Evolutionary conservation across 1,140 invertebrate genomes (phyloP).

Genomic region (Bilobella aurantiaca): DNA sequence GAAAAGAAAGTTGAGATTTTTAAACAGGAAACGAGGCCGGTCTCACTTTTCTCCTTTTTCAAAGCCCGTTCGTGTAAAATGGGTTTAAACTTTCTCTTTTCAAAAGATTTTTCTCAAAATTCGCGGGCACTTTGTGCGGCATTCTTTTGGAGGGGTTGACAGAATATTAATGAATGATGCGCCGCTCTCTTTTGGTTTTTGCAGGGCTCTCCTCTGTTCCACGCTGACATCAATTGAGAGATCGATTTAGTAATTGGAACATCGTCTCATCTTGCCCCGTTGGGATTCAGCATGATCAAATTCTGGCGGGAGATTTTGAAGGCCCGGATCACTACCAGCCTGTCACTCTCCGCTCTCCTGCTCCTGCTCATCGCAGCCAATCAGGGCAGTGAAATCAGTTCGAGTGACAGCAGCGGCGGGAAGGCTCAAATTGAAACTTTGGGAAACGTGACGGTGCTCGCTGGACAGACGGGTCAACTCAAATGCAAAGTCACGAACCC

Average conservation of each 20-base stretch:
- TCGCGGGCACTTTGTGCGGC: too few species aligned
- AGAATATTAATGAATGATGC: too few species aligned
- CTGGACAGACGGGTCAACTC: slow-evolving; percentile 32
- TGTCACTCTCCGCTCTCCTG: slow-evolving; percentile 11
- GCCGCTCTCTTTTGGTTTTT: not conserved
- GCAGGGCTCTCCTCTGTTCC: not conserved
- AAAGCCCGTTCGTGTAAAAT: too few species aligned
- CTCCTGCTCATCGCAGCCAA: slow-evolving; percentile 24
- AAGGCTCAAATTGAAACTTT: slow-evolving; percentile 26
- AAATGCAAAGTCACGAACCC: slow-evolving; percentile 30
- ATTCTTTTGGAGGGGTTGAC: too few species aligned
- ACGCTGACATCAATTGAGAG: not conserved
- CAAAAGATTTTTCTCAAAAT: too few species aligned
- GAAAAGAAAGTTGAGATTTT: too few species aligned
- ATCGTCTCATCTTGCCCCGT: too few species aligned
- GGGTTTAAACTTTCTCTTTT: not conserved
- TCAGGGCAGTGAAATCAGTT: slow-evolving; percentile 27
- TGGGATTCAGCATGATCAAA: not conserved
- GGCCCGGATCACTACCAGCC: not conserved
- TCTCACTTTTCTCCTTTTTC: too few species aligned
- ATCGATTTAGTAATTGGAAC: not conserved
- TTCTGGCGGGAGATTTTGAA: not conserved
- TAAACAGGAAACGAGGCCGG: too few species aligned
- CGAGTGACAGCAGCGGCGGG: slow-evolving; percentile 12
- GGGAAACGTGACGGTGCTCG: slow-evolving; percentile 32